A percentile compares a stretch with the other conserved stretches of the same genome.
phyloP scores from a whole-genome alignment of 2,888 invertebrate species.

The Andrena chrysosceles region DNA sequence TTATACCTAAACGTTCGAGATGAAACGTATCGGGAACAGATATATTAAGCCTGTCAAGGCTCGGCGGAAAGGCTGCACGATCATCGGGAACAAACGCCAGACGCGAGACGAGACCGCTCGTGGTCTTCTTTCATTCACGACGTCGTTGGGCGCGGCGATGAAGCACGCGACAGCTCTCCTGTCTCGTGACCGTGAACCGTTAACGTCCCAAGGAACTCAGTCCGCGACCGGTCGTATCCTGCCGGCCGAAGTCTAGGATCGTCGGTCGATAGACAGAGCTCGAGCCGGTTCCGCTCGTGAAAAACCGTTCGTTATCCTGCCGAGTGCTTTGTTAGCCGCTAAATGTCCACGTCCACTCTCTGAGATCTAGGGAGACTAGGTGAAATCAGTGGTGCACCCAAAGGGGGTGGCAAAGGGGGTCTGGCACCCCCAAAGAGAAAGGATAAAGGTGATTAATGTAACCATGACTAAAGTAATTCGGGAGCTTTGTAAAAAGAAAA shows the following conservation, averaged over 20 bases:
- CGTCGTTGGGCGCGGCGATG: constrained; percentile 58
- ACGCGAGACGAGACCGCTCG: constrained; percentile 65
- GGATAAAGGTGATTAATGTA: too few relatives aligned
- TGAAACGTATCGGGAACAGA: constrained; percentile 52
- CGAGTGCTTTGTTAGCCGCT: constrained; percentile 10
- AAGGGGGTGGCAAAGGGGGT: too few relatives aligned
- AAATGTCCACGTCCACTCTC: not conserved
- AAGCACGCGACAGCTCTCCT: constrained; percentile 63
- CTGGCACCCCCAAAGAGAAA: too few relatives aligned
- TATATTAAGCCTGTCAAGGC: constrained; percentile 55
- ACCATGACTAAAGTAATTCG: too few relatives aligned
- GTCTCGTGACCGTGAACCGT: constrained; percentile 69
- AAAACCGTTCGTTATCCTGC: constrained; percentile 52
- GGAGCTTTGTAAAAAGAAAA: too few relatives aligned
- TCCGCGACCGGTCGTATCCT: constrained; percentile 46
- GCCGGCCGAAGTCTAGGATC: constrained; percentile 48
- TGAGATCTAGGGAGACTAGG: not conserved
- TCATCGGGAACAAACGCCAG: constrained; percentile 52
- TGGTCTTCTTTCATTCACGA: constrained; percentile 63
- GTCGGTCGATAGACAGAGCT: constrained; percentile 40
- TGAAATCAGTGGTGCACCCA: too few relatives aligned
- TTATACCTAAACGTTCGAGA: constrained; percentile 55
- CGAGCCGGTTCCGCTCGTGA: not conserved
- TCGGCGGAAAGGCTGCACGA: constrained; percentile 57
- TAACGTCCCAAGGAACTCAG: constrained; percentile 68